Conservation (phyloP, 2,797 vertebrate genomes). For the Falco berigora region DNA sequence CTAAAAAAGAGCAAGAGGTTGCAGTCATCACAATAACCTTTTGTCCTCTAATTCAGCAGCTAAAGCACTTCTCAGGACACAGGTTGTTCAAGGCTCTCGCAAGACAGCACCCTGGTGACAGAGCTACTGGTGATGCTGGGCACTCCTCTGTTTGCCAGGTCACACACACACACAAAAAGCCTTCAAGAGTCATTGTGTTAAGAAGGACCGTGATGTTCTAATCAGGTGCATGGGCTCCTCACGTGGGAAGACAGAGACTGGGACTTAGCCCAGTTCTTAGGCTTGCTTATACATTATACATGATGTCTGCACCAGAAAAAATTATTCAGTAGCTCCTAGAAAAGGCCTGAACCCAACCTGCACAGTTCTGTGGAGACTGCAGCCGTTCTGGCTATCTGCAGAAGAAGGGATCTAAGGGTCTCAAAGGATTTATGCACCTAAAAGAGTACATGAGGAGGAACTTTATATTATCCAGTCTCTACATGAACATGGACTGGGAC, state of each 20-base stretch:
- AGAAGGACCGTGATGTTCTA: neutral
- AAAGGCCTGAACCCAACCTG: neutral
- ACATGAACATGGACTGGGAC: fast-evolving
- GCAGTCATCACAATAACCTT: neutral
- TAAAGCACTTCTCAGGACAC: neutral
- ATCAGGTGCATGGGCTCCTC: neutral
- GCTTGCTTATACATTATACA: neutral
- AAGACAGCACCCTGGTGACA: neutral
- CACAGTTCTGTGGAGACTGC: neutral
- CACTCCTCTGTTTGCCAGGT: neutral
- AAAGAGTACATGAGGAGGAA: fast-evolving
- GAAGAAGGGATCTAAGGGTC: neutral
- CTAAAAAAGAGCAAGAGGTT: constrained; percentile 25
- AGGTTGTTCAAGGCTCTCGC: neutral
- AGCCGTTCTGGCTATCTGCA: neutral
- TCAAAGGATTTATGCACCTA: neutral
- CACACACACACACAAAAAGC: neutral
- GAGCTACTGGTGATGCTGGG: neutral
- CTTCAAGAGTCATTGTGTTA: neutral
- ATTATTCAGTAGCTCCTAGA: neutral
- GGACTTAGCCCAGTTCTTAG: neutral
- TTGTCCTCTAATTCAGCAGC: neutral
- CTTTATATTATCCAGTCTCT: neutral
- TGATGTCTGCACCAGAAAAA: neutral
- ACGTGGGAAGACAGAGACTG: neutral